A percentile compares a stretch with the other conserved stretches of the same genome.
phyloP scores from a whole-genome alignment of 2,888 invertebrate species.

The Trissolcus japonicus region DNA sequence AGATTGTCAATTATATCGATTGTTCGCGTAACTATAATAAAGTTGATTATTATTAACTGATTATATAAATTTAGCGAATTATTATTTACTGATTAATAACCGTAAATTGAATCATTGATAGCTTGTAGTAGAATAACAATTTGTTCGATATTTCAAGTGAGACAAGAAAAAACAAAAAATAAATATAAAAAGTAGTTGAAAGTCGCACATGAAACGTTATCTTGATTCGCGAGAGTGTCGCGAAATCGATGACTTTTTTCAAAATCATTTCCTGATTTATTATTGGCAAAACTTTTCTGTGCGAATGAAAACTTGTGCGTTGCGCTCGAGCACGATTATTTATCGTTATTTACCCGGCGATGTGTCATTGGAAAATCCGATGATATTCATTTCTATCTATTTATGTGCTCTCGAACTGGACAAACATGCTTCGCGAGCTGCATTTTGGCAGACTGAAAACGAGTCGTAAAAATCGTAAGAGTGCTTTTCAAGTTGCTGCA shows the following conservation, averaged over 20 bases:
- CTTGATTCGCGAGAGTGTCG: neutral
- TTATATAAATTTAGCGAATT: no score
- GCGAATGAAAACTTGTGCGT: constrained; percentile 6
- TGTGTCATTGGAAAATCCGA: neutral
- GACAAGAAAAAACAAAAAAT: neutral
- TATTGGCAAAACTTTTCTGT: neutral
- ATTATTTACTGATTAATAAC: no score
- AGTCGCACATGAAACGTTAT: neutral
- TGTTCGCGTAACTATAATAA: no score
- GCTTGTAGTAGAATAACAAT: no score
- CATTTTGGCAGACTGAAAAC: constrained; percentile 6
- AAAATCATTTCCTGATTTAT: constrained; percentile 18
- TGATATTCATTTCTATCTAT: constrained; percentile 10
- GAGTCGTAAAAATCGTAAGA: constrained; percentile 12
- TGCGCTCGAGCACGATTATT: constrained; percentile 6
- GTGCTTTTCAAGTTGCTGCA: constrained; percentile 12
- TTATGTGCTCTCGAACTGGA: constrained; percentile 1
- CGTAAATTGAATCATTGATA: no score
- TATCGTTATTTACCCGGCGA: constrained; percentile 12
- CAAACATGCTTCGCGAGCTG: constrained; percentile 2
- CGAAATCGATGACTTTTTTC: constrained; percentile 6
- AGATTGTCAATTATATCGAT: no score
- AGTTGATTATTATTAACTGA: no score
- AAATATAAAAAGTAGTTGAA: neutral
- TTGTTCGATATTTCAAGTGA: neutral